A percentile compares a stretch with the other conserved stretches of the same genome.
Evolutionary conservation across 2,888 invertebrate genomes (phyloP).

Genomic region (Caradrina kadenii): DNA sequence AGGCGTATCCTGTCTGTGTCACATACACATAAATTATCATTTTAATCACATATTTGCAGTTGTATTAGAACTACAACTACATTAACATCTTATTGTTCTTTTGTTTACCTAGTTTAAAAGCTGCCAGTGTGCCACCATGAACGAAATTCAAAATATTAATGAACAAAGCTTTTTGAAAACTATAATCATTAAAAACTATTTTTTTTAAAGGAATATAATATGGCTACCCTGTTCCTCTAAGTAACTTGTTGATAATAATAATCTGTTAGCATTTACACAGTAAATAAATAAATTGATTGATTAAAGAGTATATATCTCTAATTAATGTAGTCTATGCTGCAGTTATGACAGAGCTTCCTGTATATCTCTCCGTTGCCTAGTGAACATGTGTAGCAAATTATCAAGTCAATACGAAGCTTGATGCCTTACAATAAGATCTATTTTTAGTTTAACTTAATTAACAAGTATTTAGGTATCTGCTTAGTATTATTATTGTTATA

Average conservation of each 20-base stretch:
- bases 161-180: constrained; percentile 8
- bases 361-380: constrained; percentile 17
- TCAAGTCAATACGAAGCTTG: constrained; percentile 31
- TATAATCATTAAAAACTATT: neutral
- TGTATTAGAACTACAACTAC: constrained; percentile 23
- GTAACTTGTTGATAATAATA: neutral
- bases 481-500: constrained; percentile 13
- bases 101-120: constrained; percentile 19
- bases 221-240: rapidly evolving
- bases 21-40: constrained; percentile 80
- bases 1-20: constrained; percentile 68
- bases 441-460: constrained; percentile 27
- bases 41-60: constrained; percentile 73
- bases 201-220: rapidly evolving
- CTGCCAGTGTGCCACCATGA: neutral
- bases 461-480: constrained; percentile 37
- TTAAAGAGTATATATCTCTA: constrained; percentile 6
- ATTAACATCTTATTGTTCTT: constrained; percentile 35
- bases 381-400: constrained; percentile 7
- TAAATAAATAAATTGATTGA: constrained; percentile 4
- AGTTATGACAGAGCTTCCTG: constrained; percentile 3
- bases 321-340: constrained; percentile 12
- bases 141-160: neutral
- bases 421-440: constrained; percentile 19
- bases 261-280: neutral